These are phyloP conservation scores for Sciurus vulgaris DNA, from an alignment of 2,797 vertebrate genomes.

Conservation along the genomic window DNA sequence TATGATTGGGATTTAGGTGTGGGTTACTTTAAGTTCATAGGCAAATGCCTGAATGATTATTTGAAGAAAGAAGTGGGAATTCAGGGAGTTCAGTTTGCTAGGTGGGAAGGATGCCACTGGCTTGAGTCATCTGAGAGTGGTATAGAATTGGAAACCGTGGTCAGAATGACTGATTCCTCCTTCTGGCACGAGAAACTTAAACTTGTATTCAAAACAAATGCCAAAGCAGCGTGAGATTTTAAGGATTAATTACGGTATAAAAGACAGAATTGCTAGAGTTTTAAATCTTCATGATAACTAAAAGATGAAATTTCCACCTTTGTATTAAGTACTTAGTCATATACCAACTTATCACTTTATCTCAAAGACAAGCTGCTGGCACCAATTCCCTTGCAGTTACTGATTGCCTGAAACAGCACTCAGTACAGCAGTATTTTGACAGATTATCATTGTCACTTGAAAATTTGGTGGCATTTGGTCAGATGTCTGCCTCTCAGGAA, in stretches of 20 bases:
- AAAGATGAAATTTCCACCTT: conserved; percentile 47
- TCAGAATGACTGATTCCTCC: not conserved
- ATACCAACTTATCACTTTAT: not conserved
- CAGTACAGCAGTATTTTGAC: conserved; percentile 37
- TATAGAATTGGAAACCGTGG: too few relatives aligned
- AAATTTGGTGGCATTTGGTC: conserved; percentile 22
- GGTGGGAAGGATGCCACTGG: too few relatives aligned
- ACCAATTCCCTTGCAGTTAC: not conserved
- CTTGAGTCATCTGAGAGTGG: not conserved
- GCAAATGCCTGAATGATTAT: not conserved
- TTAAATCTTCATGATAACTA: not conserved
- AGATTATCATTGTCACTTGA: not conserved
- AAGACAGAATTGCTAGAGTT: conserved; percentile 27
- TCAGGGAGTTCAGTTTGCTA: not conserved
- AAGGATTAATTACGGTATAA: not conserved
- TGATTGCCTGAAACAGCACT: not conserved
- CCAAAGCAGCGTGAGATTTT: not conserved
- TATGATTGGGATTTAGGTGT: not conserved
- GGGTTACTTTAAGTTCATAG: not conserved
- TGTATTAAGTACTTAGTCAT: conserved; percentile 47
- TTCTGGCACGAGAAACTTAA: not conserved
- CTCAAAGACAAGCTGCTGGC: conserved; percentile 47
- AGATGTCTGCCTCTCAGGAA: conserved; percentile 6
- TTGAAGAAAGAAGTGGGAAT: not conserved
- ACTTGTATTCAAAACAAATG: not conserved